Base-by-base conservation (phyloP, 2,888 invertebrate genomes). In the Pammene aurita region DNA sequence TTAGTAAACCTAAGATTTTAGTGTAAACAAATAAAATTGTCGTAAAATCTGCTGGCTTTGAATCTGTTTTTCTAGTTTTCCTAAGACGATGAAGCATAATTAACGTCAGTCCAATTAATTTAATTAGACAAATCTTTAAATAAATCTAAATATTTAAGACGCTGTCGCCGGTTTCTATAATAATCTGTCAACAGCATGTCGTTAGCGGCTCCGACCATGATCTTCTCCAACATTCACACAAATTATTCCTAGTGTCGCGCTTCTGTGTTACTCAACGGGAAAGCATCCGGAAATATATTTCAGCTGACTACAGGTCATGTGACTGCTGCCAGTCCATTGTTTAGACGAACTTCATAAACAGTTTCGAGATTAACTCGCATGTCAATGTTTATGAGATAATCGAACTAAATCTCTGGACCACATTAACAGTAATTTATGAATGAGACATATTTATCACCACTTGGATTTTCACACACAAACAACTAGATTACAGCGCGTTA, bases 181-280 rank as follows among this genome's bases (percentile, higher is more conserved):
- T 4, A 62, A 50, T 52, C 52, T 41, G 62, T 62, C 62, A 62
- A 52, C 62, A 48, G 41, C 14, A 41, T 52, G 44, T 55, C 55
- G 44, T 55, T 63, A 48, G 41, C 50, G 56, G 42, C 10, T 16
- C 1, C 14, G 46, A 41, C 69, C 54, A 41, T 65, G 58, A 65
- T 65, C 54, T 69, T 69, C 26, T 58, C 41, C 48, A 55, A 65
- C 16, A 60, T 60, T 69, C 38, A 14, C 57, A n/a, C 34, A 56
- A 50, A 44, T 34, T 67, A 68, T 68, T 58, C 52, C 57, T 64
- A 68, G 63, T 0, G 55, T 35, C 14, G 26, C 7, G 34, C 48
- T 34, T 50, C 35, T 6, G 57, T 2, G 14, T 63, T 50, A 54
- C 52, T 60, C 64, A 65, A 46, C 9, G 34, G n/a, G 54, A 48